Percentiles rank a stretch among this genome's conserved stretches.
Conservation (phyloP, 2,888 invertebrate genomes). For the Epicampocera succincta region DNA sequence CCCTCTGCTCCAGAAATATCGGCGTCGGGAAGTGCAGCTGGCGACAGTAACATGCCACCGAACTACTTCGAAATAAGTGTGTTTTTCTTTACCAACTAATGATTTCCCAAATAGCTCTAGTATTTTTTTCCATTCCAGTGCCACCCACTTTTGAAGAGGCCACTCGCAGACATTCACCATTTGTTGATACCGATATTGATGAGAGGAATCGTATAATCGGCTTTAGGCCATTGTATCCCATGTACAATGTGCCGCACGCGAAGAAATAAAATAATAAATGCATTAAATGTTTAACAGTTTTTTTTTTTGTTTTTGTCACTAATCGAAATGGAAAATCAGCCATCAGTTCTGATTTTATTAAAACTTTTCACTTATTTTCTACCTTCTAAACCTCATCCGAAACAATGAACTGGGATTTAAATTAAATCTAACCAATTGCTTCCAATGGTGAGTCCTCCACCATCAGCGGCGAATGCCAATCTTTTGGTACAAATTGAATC, state of each 20-base stretch:
- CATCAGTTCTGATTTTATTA: no score
- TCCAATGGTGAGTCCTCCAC: no score
- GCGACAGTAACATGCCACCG: constrained; percentile 67
- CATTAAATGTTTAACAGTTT: background rate
- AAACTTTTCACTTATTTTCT: no score
- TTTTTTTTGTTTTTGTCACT: background rate
- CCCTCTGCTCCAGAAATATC: constrained; percentile 58
- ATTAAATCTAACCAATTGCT: no score
- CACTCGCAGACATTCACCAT: constrained; percentile 69
- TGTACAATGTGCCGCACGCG: constrained; percentile 59
- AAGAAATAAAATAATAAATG: background rate
- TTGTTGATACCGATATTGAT: constrained; percentile 71
- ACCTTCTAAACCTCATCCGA: no score
- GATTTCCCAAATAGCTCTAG: background rate
- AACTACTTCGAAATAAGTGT: constrained; percentile 72
- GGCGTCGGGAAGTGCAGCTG: background rate
- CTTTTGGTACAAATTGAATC: no score
- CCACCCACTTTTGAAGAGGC: constrained; percentile 74
- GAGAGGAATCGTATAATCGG: constrained; percentile 70
- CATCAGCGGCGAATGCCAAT: no score
- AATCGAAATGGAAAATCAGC: no score
- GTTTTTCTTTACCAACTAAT: constrained; percentile 1
- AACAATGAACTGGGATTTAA: no score
- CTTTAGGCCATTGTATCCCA: constrained; percentile 72
- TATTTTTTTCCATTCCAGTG: constrained; percentile 54